These are phyloP conservation scores for Leucophora obtusa DNA, from an alignment of 2,888 invertebrate genomes.

Conservation along the genomic window DNA sequence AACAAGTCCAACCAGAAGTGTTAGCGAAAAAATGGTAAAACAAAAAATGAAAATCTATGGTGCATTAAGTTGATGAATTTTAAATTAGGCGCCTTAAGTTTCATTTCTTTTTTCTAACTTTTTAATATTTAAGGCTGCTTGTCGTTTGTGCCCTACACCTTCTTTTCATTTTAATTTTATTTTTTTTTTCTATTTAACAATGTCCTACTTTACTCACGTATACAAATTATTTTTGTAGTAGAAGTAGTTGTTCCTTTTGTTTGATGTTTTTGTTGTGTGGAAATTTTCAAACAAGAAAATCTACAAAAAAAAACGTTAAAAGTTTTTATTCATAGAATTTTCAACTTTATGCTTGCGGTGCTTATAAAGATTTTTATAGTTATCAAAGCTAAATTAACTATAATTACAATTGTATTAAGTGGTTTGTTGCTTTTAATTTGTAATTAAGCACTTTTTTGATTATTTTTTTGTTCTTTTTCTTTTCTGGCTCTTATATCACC, in stretches of 20 bases:
- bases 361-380: slow-evolving; percentile 7
- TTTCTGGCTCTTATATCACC: no score
- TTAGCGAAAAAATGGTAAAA: slow-evolving; percentile 8
- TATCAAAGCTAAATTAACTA: slow-evolving; percentile 33
- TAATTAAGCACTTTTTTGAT: slow-evolving; percentile 14
- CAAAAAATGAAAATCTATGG: slow-evolving; percentile 22
- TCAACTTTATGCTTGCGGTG: neutral
- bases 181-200: slow-evolving; percentile 1
- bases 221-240: neutral
- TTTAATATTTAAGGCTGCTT: neutral
- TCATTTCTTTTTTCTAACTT: neutral
- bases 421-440: slow-evolving; percentile 13
- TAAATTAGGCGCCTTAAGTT: slow-evolving; percentile 45
- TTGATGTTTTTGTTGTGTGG: slow-evolving; percentile 2
- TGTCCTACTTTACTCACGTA: neutral
- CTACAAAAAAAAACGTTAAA: neutral
- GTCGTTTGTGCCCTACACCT: slow-evolving; percentile 23
- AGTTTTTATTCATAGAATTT: neutral
- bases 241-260: neutral
- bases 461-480: no score
- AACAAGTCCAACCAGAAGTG: slow-evolving; percentile 1
- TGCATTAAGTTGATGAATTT: slow-evolving; percentile 51
- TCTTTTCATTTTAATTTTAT: slow-evolving; percentile 4
- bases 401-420: slow-evolving; percentile 32
- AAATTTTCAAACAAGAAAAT: neutral